phyloP scores from a whole-genome alignment of 2,113 vertebrate genomes.

The Capreolus pygargus region DNA sequence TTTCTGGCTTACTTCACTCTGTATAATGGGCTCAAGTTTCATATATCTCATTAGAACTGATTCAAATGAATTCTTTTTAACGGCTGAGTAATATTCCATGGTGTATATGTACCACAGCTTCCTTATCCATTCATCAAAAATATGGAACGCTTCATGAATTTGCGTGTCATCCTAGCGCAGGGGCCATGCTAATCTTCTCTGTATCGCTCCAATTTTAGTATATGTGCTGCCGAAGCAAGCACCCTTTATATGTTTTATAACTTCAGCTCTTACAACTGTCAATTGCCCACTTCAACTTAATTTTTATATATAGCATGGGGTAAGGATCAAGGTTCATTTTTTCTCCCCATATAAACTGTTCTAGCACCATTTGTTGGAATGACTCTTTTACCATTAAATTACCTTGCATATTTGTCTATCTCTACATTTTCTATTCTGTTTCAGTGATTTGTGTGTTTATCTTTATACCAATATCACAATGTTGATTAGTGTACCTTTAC shows the following conservation, averaged over 20 bases:
- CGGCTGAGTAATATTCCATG: no score
- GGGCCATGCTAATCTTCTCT: no score
- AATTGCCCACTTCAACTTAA: background rate
- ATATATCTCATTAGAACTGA: no score
- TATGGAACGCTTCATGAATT: no score
- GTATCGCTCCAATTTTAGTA: no score
- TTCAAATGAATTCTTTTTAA: no score
- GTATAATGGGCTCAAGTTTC: no score
- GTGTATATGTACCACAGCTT: no score
- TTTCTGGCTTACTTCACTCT: no score
- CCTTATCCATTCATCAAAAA: no score
- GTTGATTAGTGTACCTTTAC: background rate
- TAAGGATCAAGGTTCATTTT: background rate
- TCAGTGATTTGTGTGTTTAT: background rate
- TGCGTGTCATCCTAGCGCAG: no score
- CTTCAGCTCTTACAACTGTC: background rate
- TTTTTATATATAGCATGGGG: background rate
- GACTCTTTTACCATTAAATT: background rate
- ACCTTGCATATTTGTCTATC: background rate
- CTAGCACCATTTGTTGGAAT: background rate
- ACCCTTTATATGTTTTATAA: background rate
- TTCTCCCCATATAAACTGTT: background rate
- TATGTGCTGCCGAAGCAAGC: no score
- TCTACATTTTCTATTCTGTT: background rate
- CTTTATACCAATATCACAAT: background rate